Percentiles rank a stretch among this genome's conserved stretches.
Evolutionary conservation across 2,113 vertebrate genomes (phyloP).

Genomic region (Takifugu flavidus): DNA sequence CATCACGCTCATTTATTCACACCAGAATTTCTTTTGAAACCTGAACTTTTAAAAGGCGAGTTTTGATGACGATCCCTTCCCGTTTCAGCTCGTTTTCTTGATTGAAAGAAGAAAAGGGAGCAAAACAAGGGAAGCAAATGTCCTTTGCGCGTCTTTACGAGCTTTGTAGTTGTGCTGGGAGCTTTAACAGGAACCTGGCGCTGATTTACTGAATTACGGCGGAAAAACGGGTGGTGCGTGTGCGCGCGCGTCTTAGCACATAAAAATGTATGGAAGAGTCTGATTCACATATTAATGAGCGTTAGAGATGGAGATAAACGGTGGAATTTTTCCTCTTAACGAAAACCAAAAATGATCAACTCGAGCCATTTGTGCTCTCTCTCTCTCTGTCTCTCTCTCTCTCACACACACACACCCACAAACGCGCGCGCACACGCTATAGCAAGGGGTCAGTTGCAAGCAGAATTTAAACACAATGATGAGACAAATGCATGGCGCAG

Average conservation of each 20-base stretch:
- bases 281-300: neutral
- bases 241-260: neutral
- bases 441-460: constrained; percentile 48
- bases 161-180: constrained; percentile 21
- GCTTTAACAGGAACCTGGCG: constrained; percentile 16
- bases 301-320: neutral
- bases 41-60: too few relatives aligned
- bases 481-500: constrained; percentile 7
- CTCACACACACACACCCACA: constrained; percentile 18
- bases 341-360: too few relatives aligned
- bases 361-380: too few relatives aligned
- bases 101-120: constrained; percentile 6
- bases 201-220: neutral
- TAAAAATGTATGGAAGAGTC: neutral
- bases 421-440: constrained; percentile 19
- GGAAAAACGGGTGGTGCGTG: neutral
- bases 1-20: constrained; percentile 1
- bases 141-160: constrained; percentile 34
- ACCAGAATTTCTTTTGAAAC: neutral
- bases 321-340: too few relatives aligned
- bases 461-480: constrained; percentile 35
- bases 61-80: neutral
- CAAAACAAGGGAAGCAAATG: constrained; percentile 27
- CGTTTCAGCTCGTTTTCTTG: neutral
- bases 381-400: neutral